Evolutionary conservation across 2,797 vertebrate species (phyloP), one percentile per base, ranked within the genome.

Genomic region (Setipinna tenuifilis): DNA sequence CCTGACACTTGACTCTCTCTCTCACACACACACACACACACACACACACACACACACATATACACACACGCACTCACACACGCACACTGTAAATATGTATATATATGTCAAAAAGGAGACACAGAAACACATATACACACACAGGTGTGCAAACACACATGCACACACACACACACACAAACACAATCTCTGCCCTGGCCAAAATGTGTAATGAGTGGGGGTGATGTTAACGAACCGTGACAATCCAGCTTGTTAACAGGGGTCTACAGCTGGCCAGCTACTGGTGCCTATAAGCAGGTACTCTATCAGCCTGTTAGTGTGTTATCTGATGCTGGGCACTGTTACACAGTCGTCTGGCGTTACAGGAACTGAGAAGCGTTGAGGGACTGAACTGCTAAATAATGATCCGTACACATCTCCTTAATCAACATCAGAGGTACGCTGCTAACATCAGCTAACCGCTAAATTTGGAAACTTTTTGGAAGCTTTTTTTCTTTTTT

Each of bases 1-100:
- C 75, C 21, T 9, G 83, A 88, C 82, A 84, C 87, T 89, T 83
- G 84, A 75, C 68, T 84, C 82, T 81, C 82, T 14, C 57, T 88
- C 54, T 4, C 46, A 48, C 46, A 48, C 46, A 48, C 46, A 48
- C 46, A 48, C 46, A 48, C 46, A 48, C 46, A 48, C 46, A 48
- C 46, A 48, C 46, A 48, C 46, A 48, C 46, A 48, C 50, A 54
- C 50, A 54, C 50, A 54, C 50, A 54, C 50, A 54, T 7, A 54
- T 7, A 54, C 50, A 54, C 50, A 54, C 50, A 54, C 50, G 9
- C 50, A 54, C 50, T 3, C 50, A 54, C 50, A 54, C 50, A 54
- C 50, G 9, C 50, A 54, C 2, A 54, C 50, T 54, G 7, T 10
- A 54, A 54, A 54, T 54, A 54, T 14, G 9, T 10, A 54, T 10